Base-by-base conservation (phyloP, 2,797 vertebrate species). In the Coendou prehensilis region DNA sequence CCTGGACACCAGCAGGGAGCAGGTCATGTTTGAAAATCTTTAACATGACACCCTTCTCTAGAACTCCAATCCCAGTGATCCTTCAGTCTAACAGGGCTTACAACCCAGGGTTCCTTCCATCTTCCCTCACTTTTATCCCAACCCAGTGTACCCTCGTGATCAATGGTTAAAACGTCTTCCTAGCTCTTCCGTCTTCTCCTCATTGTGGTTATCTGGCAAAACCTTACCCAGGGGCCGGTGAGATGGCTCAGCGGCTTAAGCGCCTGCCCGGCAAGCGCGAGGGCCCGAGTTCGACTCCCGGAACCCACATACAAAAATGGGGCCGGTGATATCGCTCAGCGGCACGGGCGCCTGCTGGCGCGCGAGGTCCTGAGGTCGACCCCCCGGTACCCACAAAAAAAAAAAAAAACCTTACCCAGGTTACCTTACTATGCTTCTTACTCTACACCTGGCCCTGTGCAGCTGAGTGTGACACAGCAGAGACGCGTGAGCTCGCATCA, bases 1-100 rank as follows among this genome's bases (percentile, higher is more conserved):
- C 99, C 99, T 99, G 26, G 8, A 90, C 4, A 96, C 23, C 81
- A 23, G 73, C 13, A 33, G 0, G 6, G 61, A 73, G 11, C 0
- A 61, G 9, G 17, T 52, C 22, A 30, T 5, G 69, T 61, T 1
- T 6, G 9, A n/a, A 94, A 63, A 71, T 11, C 20, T 23, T 61
- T 22, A 30, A 26, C 0, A 7, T 4, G 10, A 17, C 3, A 1
- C 33, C 8, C 26, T 28, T 69, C 14, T 45, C 23, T 28, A 80
- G 71, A 71, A 61, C 8, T 15, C 18, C 87, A 52, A 9, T 22
- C 50, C 37, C 45, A 47, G 63, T 6, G 56, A 57, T 9, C 63
- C 56, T 73, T 1, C 23, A 15, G 63, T 37, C 63, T 57, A 17
- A 10, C 0, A 26, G 78, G 17, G 92, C 9, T 67, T 41, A 76